These are phyloP conservation scores for Pollenia griseotomentosa DNA, from an alignment of 2,888 invertebrate genomes.

Conservation along the genomic window DNA sequence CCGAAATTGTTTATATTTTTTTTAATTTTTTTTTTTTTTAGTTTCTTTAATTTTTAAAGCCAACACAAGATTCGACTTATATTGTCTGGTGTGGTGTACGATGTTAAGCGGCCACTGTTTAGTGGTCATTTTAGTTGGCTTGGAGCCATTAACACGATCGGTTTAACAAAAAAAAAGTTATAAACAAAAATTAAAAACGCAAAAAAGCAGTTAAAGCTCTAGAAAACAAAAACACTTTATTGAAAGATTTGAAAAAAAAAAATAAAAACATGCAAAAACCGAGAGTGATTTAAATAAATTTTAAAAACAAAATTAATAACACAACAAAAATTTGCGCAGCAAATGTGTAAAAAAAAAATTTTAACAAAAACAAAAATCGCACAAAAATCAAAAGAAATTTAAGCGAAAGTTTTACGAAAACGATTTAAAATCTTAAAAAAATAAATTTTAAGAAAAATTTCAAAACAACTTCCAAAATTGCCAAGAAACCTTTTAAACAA, in stretches of 20 bases:
- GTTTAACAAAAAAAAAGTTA: slow-evolving; percentile 71
- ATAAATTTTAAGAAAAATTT: slow-evolving; percentile 65
- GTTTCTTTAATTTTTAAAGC: slow-evolving; percentile 4
- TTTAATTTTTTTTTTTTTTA: not conserved
- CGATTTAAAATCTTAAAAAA: slow-evolving; percentile 35
- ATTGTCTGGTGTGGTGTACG: slow-evolving; percentile 19
- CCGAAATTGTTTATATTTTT: slow-evolving; percentile 31
- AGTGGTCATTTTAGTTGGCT: slow-evolving; percentile 79
- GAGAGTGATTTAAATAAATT: slow-evolving; percentile 17
- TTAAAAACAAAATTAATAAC: not conserved
- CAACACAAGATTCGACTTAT: slow-evolving; percentile 54
- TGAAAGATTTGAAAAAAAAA: not conserved
- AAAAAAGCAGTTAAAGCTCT: not conserved
- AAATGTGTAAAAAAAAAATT: not conserved
- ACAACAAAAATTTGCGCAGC: not conserved
- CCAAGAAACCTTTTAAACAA: not conserved
- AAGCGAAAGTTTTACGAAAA: slow-evolving; percentile 76
- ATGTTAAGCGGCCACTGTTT: slow-evolving; percentile 64
- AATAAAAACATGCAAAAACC: not conserved
- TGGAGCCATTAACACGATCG: slow-evolving; percentile 82
- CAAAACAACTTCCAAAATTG: slow-evolving; percentile 73
- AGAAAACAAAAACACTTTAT: slow-evolving; percentile 24
- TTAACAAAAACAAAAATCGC: not conserved
- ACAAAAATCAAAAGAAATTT: slow-evolving; percentile 49
- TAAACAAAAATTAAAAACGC: not conserved